Evolutionary conservation across 2,888 invertebrate genomes (phyloP).

Genomic region (Drosophila multiciliata): DNA sequence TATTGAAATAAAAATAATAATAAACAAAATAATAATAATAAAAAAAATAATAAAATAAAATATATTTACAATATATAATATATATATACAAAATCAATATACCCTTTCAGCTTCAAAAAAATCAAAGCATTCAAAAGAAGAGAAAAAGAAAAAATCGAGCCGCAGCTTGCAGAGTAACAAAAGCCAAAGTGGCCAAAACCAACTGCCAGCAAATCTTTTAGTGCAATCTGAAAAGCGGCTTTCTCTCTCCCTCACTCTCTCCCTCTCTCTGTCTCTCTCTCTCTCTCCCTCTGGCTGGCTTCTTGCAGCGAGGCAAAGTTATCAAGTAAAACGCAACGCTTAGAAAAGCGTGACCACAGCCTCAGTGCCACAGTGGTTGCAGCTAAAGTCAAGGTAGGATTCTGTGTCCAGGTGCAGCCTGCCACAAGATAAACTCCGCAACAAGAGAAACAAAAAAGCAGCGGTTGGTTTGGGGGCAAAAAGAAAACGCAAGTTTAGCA

Average conservation of each 20-base stretch:
- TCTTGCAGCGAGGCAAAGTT: constrained; percentile 15
- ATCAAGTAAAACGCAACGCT: constrained; percentile 77
- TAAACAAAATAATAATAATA: too few species aligned
- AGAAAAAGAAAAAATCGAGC: constrained; percentile 3
- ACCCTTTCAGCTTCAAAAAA: not conserved
- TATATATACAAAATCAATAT: not conserved
- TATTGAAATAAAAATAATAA: too few species aligned
- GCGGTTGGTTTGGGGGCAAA: constrained; percentile 12
- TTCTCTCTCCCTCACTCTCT: not conserved
- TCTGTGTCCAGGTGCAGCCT: constrained; percentile 44
- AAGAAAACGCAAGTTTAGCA: constrained; percentile 77
- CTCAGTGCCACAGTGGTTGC: constrained; percentile 23
- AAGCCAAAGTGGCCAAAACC: constrained; percentile 66
- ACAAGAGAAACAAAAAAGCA: not conserved
- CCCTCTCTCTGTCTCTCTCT: constrained; percentile 11
- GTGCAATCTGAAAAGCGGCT: constrained; percentile 75
- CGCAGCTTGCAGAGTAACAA: constrained; percentile 44
- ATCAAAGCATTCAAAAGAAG: constrained; percentile 8
- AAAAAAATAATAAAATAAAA: too few species aligned
- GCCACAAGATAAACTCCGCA: constrained; percentile 74
- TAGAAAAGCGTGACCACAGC: constrained; percentile 78
- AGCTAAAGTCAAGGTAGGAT: constrained; percentile 40
- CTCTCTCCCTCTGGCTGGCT: not conserved
- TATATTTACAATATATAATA: not conserved
- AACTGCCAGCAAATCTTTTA: constrained; percentile 67